phyloP scores from a whole-genome alignment of 2,888 invertebrate genomes.

The Deilephila porcellus region DNA sequence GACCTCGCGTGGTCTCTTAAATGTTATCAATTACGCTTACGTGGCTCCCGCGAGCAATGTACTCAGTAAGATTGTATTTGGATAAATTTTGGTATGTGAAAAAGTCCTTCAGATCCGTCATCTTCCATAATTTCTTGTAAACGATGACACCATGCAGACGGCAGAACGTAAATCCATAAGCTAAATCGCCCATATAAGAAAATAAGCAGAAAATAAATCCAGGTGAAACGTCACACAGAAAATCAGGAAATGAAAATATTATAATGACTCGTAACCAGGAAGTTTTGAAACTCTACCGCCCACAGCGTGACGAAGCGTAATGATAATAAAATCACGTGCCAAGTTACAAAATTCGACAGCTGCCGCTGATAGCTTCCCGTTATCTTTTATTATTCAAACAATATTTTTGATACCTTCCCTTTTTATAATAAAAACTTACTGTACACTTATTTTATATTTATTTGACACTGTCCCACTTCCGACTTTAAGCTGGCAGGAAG shows the following conservation, averaged over 20 bases:
- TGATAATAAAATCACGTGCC: slow-evolving; percentile 27
- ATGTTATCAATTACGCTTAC: too few species aligned
- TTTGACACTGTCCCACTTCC: slow-evolving; percentile 5
- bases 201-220: background rate
- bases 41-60: too few species aligned
- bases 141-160: too few species aligned
- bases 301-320: slow-evolving; percentile 24
- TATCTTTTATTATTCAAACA: slow-evolving; percentile 24
- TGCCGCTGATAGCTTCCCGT: slow-evolving; percentile 21
- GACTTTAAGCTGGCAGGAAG: background rate
- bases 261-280: slow-evolving; percentile 16
- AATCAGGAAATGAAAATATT: background rate
- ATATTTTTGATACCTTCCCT: slow-evolving; percentile 16
- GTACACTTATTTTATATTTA: slow-evolving; percentile 22
- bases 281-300: slow-evolving; percentile 20
- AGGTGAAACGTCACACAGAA: background rate
- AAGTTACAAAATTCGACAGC: slow-evolving; percentile 24
- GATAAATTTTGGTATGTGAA: too few species aligned
- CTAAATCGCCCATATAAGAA: background rate
- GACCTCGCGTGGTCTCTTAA: too few species aligned
- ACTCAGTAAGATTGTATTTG: too few species aligned
- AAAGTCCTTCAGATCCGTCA: too few species aligned
- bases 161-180: too few species aligned
- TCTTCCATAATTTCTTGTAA: too few species aligned
- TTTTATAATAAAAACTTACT: slow-evolving; percentile 17